A percentile compares a stretch with the other conserved stretches of the same genome.
These are phyloP conservation scores for Hippocampus guttulatus DNA, from an alignment of 2,113 vertebrate genomes.

Conservation along the genomic window DNA sequence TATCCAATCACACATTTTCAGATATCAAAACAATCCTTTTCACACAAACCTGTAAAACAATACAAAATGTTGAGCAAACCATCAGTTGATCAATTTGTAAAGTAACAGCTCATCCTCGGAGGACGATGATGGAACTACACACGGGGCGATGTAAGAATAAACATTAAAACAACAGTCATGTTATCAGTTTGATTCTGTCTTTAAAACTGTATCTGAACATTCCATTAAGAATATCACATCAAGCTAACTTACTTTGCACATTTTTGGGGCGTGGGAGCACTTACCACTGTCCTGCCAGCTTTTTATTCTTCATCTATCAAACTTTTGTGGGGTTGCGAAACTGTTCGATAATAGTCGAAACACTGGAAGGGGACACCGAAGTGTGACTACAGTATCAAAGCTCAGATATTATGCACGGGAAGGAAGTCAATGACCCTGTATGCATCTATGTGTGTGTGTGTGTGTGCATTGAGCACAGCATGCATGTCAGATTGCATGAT, in stretches of 20 bases:
- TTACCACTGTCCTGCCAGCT: background rate
- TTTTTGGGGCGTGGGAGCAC: background rate
- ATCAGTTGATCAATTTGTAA: too few species aligned
- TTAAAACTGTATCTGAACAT: background rate
- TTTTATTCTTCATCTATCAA: background rate
- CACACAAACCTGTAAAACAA: too few species aligned
- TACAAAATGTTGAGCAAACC: too few species aligned
- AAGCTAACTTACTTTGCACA: background rate
- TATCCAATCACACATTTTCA: too few species aligned
- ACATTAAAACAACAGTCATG: background rate
- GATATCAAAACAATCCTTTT: too few species aligned
- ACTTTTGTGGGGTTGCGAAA: background rate
- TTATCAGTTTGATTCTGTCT: background rate
- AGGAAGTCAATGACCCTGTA: background rate
- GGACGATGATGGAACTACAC: too few species aligned
- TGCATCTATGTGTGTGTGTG: conserved; percentile 9
- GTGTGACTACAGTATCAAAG: conserved; percentile 61
- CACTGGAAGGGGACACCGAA: conserved; percentile 61
- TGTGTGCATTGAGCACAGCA: conserved; percentile 1
- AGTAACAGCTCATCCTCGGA: too few species aligned
- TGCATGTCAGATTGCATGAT: conserved; percentile 47
- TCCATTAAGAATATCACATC: background rate
- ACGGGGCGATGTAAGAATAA: background rate
- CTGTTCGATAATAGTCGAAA: conserved; percentile 48
- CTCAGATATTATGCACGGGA: conserved; percentile 59